These are phyloP conservation scores for Teleogryllus oceanicus DNA, from an alignment of 2,888 invertebrate species.

Conservation along the genomic window DNA sequence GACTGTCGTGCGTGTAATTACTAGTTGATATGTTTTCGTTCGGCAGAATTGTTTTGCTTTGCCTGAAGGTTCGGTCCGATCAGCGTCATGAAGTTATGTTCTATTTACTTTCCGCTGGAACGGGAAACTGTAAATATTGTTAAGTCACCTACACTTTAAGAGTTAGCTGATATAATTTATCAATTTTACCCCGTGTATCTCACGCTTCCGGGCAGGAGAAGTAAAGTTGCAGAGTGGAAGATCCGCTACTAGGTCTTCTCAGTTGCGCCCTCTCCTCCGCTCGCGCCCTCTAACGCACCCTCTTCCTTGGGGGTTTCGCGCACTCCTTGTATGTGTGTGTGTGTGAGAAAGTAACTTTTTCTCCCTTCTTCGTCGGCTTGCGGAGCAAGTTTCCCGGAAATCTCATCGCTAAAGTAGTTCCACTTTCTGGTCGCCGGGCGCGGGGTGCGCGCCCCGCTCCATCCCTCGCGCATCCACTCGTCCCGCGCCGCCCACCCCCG, in stretches of 20 bases:
- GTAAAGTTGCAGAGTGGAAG: background rate
- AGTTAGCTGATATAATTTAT: background rate
- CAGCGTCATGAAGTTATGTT: background rate
- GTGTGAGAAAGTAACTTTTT: background rate
- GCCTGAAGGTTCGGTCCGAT: too few species aligned
- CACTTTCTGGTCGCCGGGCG: background rate
- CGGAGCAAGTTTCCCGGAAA: background rate
- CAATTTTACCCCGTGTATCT: background rate
- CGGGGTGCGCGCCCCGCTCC: background rate
- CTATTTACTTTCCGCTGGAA: background rate
- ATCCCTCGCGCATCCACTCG: background rate
- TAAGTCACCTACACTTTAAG: background rate
- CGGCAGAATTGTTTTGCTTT: too few species aligned
- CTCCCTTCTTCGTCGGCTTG: background rate
- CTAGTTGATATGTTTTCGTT: too few species aligned
- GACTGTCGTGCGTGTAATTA: too few species aligned
- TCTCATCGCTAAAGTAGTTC: constrained; percentile 18
- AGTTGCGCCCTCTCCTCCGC: too few species aligned
- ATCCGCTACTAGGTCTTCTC: background rate
- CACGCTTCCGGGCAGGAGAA: background rate
- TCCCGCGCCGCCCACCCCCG: background rate
- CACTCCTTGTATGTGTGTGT: background rate
- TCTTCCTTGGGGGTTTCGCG: background rate
- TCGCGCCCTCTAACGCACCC: background rate
- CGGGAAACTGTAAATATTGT: background rate